Evolutionary conservation across 2,113 vertebrate genomes (phyloP).

Genomic region (Mugil cephalus): DNA sequence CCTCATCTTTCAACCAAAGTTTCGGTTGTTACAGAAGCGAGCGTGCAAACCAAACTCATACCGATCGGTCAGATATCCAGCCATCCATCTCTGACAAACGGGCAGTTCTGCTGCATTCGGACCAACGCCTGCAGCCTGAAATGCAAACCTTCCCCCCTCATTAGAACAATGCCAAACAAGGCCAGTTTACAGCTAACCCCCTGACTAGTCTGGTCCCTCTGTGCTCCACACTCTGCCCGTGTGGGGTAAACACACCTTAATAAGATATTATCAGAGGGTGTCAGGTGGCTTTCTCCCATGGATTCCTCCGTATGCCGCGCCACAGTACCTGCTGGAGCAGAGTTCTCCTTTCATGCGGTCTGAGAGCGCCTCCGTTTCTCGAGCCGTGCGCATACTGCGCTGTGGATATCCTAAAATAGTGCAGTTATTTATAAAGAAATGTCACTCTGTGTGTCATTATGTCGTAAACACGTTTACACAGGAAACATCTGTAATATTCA

Average conservation of each 20-base stretch:
- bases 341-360: slow-evolving; percentile 3
- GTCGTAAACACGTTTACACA: slow-evolving; percentile 42
- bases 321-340: slow-evolving; percentile 48
- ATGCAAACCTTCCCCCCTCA: slow-evolving; percentile 36
- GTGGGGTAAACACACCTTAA: slow-evolving; percentile 65
- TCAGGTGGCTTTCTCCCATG: slow-evolving; percentile 57
- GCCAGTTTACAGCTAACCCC: slow-evolving; percentile 19
- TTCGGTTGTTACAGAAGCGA: slow-evolving; percentile 7
- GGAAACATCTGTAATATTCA: slow-evolving; percentile 70
- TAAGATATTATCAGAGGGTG: slow-evolving; percentile 61
- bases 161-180: slow-evolving; percentile 44
- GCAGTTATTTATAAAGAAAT: slow-evolving; percentile 20
- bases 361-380: not conserved
- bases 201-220: slow-evolving; percentile 10
- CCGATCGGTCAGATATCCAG: slow-evolving; percentile 23
- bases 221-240: slow-evolving; percentile 34
- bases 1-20: slow-evolving; percentile 16
- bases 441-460: slow-evolving; percentile 8
- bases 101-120: slow-evolving; percentile 27
- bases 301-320: slow-evolving; percentile 42
- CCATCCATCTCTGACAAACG: slow-evolving; percentile 31
- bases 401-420: slow-evolving; percentile 5
- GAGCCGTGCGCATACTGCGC: not conserved
- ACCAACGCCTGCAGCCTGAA: slow-evolving; percentile 39
- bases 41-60: slow-evolving; percentile 6